Conservation (phyloP, 2,113 vertebrate species). For the Cyrtonyx montezumae region DNA sequence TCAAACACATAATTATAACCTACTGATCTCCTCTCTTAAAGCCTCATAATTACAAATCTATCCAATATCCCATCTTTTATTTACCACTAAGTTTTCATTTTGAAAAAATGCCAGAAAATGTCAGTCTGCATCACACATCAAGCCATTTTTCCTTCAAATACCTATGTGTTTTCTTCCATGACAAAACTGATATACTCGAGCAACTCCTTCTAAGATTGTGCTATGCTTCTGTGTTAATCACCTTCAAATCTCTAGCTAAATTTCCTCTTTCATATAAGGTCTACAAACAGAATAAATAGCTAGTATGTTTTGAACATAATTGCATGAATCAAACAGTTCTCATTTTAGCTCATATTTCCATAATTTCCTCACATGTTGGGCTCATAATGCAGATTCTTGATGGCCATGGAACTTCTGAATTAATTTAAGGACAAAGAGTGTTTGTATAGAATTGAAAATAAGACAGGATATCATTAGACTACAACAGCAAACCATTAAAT, state of each 20-base stretch:
- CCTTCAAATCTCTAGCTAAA: background rate
- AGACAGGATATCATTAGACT: background rate
- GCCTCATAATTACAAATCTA: background rate
- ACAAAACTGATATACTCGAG: background rate
- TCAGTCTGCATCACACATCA: background rate
- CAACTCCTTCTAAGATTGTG: background rate
- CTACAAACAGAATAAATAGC: background rate
- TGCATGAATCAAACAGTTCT: background rate
- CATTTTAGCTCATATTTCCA: background rate
- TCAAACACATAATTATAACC: background rate
- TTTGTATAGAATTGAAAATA: background rate
- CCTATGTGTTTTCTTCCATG: background rate
- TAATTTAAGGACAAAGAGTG: background rate
- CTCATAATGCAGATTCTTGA: background rate
- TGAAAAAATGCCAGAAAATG: background rate
- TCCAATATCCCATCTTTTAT: background rate
- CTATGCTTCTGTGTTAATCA: background rate
- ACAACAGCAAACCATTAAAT: background rate
- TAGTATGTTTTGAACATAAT: background rate
- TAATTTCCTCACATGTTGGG: background rate
- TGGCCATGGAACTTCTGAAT: background rate
- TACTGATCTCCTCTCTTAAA: background rate
- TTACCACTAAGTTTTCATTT: background rate
- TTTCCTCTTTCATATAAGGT: background rate
- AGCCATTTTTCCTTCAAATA: background rate